Conservation (phyloP, 2,888 invertebrate genomes). For the Tyria jacobaeae region DNA sequence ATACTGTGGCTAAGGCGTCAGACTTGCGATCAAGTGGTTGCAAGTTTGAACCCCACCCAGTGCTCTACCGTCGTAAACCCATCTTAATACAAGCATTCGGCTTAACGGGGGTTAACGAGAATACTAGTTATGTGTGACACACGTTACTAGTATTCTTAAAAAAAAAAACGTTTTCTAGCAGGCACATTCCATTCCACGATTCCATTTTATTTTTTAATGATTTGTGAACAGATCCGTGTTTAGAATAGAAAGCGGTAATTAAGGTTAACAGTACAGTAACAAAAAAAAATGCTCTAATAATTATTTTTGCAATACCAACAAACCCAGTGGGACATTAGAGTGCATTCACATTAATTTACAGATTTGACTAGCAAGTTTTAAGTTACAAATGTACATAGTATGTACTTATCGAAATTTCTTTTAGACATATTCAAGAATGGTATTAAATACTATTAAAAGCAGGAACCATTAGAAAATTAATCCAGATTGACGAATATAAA, state of each 20-base stretch:
- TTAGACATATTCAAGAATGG: background rate
- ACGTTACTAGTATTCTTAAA: too few relatives aligned
- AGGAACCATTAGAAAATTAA: background rate
- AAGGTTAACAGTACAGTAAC: conserved; percentile 18
- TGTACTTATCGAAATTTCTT: too few relatives aligned
- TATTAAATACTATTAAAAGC: background rate
- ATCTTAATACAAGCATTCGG: too few relatives aligned
- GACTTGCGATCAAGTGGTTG: too few relatives aligned
- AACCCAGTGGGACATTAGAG: background rate
- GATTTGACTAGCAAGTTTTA: background rate
- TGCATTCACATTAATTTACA: background rate
- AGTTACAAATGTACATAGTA: background rate
- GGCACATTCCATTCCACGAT: background rate
- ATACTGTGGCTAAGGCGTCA: too few relatives aligned
- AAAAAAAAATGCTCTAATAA: conserved; percentile 5
- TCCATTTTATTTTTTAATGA: background rate
- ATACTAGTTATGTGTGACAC: too few relatives aligned
- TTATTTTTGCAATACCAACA: conserved; percentile 3
- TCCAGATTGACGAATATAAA: too few relatives aligned
- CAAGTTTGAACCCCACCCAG: too few relatives aligned
- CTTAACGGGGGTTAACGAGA: too few relatives aligned
- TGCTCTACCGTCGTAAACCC: too few relatives aligned
- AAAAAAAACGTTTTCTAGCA: too few relatives aligned
- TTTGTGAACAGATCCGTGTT: conserved; percentile 3
- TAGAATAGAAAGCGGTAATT: conserved; percentile 13